Evolutionary conservation across 2,113 vertebrate species (phyloP).

Genomic region (Sinocyclocheilus maitianheensis): DNA sequence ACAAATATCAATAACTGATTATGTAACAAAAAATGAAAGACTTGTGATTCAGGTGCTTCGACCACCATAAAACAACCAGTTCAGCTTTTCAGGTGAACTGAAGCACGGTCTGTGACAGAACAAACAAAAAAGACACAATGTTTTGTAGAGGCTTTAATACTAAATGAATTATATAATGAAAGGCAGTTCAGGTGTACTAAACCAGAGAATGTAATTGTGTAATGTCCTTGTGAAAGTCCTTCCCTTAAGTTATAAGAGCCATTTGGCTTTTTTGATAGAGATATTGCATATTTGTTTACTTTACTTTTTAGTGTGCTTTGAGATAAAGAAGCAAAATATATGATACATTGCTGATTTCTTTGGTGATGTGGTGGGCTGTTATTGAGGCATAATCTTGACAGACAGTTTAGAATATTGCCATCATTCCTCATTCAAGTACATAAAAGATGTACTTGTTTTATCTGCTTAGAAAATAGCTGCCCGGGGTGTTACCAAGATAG

Average conservation of each 20-base stretch:
- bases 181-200: neutral
- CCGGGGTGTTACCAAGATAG: neutral
- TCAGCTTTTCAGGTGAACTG: slow-evolving; percentile 11
- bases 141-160: neutral
- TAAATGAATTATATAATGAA: neutral
- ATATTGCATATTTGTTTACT: neutral
- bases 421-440: neutral
- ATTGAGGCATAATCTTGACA: neutral
- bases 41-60: neutral
- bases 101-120: neutral
- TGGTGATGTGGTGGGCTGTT: neutral
- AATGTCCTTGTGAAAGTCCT: neutral
- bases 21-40: neutral
- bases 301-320: neutral
- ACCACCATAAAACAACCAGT: neutral
- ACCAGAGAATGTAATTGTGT: neutral
- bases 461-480: slow-evolving; percentile 9
- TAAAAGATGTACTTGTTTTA: neutral
- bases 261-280: neutral
- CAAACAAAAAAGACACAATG: neutral
- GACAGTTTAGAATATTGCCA: neutral
- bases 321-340: too few relatives aligned
- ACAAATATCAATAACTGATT: neutral
- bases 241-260: neutral
- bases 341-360: neutral